phyloP scores from a whole-genome alignment of 2,113 vertebrate genomes.

The Megalops atlanticus region DNA sequence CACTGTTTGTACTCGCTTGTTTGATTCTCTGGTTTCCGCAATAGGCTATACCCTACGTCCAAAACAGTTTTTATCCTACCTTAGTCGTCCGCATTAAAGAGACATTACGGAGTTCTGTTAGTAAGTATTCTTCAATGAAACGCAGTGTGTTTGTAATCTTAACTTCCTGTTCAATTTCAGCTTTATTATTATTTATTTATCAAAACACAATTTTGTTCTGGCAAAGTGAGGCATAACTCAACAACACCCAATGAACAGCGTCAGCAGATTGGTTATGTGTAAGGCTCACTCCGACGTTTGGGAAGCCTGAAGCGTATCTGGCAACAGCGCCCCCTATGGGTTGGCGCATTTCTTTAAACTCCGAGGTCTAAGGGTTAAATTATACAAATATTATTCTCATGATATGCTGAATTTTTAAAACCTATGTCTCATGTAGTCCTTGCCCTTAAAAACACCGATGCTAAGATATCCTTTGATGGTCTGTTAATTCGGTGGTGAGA shows the following conservation, averaged over 20 bases:
- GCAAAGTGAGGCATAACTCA: neutral
- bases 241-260: neutral
- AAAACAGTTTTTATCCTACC: neutral
- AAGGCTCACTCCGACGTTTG: neutral
- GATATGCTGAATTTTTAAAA: too few species aligned
- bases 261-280: neutral
- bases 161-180: neutral
- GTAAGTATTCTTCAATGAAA: too few species aligned
- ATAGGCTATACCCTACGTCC: too few species aligned
- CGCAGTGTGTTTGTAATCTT: too few species aligned
- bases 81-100: neutral
- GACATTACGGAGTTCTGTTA: neutral
- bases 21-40: neutral
- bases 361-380: neutral
- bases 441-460: too few species aligned
- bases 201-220: neutral
- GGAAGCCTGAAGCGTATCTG: neutral
- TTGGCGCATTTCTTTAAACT: neutral
- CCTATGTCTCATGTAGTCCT: too few species aligned
- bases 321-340: neutral
- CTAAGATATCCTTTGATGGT: too few species aligned
- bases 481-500: too few species aligned
- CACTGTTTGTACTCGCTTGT: neutral
- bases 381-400: too few species aligned
- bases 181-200: too few species aligned